Evolutionary conservation across 2,113 vertebrate species (phyloP).

Genomic region (Odocoileus hemionus): DNA sequence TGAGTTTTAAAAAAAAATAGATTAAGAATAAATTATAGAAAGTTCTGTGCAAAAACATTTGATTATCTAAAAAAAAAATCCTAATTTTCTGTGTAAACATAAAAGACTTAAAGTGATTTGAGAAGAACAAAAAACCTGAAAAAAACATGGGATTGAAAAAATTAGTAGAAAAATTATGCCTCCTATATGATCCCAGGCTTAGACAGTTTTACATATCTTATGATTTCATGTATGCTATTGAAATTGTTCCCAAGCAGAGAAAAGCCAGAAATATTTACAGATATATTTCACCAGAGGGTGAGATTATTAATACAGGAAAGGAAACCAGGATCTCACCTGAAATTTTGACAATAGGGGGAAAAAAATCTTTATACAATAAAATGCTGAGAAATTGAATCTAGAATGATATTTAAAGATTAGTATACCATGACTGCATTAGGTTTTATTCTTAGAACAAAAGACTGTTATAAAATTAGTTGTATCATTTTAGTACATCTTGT

Average conservation of each 20-base stretch:
- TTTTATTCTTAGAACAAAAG: slow-evolving; percentile 23
- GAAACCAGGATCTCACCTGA: not conserved
- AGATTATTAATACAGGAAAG: not conserved
- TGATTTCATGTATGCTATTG: not conserved
- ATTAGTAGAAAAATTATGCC: not conserved
- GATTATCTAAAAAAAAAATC: not conserved
- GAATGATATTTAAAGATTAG: not conserved
- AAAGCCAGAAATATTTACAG: not conserved
- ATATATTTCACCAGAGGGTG: not conserved
- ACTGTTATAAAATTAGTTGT: slow-evolving; percentile 12
- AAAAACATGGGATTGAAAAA: not conserved
- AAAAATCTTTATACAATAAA: slow-evolving; percentile 34
- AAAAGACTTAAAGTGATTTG: not conserved
- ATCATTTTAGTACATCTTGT: slow-evolving; percentile 13
- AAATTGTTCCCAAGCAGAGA: slow-evolving; percentile 10
- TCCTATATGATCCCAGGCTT: not conserved
- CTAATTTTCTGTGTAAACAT: not conserved
- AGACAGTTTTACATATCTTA: slow-evolving; percentile 3
- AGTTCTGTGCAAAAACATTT: not conserved
- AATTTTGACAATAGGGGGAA: not conserved
- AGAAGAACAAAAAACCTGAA: not conserved
- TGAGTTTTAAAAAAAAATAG: not conserved
- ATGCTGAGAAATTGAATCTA: not conserved
- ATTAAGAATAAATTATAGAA: not conserved
- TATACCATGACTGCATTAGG: not conserved